Evolutionary conservation across 2,113 vertebrate species (phyloP).

Genomic region (Aleadryas rufinucha): DNA sequence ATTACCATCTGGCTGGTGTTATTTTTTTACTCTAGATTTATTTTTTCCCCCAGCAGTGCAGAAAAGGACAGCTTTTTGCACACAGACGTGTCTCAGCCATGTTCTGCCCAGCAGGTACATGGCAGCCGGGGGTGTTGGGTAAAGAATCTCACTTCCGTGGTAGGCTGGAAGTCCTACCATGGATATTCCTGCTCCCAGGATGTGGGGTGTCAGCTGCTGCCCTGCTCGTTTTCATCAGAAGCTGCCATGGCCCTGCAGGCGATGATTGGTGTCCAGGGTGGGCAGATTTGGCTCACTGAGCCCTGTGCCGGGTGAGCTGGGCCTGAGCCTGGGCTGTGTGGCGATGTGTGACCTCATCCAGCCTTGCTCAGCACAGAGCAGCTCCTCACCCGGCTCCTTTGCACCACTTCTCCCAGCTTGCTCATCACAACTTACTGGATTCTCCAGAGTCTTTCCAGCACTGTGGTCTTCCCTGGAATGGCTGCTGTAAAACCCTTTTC

Average conservation of each 20-base stretch:
- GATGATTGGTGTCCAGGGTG: not conserved
- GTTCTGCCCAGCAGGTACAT: not conserved
- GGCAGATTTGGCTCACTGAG: not conserved
- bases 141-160: not conserved
- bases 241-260: fast-evolving
- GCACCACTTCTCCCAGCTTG: not conserved
- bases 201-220: not conserved
- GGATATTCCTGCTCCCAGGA: not conserved
- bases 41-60: not conserved
- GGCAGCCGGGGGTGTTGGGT: not conserved
- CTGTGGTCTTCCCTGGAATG: not conserved
- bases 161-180: not conserved
- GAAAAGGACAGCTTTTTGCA: not conserved
- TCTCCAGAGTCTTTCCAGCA: not conserved
- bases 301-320: not conserved
- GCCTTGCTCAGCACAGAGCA: not conserved
- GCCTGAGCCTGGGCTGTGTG: not conserved
- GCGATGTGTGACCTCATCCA: not conserved
- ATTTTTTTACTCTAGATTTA: not conserved
- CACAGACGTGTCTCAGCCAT: not conserved
- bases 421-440: not conserved
- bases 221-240: not conserved
- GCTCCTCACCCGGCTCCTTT: not conserved
- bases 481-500: not conserved
- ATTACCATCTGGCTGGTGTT: constrained; percentile 24